Evolutionary conservation across 1,140 invertebrate species (phyloP).

Genomic region (Eulimnadia texana): DNA sequence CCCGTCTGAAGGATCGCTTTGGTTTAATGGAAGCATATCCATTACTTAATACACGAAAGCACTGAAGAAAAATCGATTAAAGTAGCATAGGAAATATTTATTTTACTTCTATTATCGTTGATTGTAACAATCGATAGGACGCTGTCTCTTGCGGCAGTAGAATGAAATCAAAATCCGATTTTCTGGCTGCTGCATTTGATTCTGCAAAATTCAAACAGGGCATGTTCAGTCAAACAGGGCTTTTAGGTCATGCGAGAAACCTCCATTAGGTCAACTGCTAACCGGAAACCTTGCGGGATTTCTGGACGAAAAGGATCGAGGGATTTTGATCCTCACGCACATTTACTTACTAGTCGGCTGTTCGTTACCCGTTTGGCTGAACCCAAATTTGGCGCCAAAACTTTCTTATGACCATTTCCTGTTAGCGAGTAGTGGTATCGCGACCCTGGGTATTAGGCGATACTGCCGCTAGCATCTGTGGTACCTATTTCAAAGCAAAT

Average conservation of each 20-base stretch:
- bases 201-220: background rate
- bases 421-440: slow-evolving; percentile 54
- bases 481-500: slow-evolving; percentile 51
- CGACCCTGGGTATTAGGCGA: slow-evolving; percentile 77
- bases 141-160: background rate
- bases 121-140: background rate
- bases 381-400: slow-evolving; percentile 29
- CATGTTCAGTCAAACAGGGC: slow-evolving; percentile 33
- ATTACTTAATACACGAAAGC: no score
- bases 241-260: slow-evolving; percentile 49
- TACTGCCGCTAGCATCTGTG: slow-evolving; percentile 63
- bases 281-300: slow-evolving; percentile 54
- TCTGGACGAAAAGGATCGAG: slow-evolving; percentile 68
- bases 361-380: slow-evolving; percentile 36
- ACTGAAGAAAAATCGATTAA: no score
- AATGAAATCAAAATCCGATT: slow-evolving; percentile 7
- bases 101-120: background rate
- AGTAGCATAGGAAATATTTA: no score
- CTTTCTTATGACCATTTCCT: slow-evolving; percentile 40
- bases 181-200: slow-evolving; percentile 12
- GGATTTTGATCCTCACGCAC: slow-evolving; percentile 61
- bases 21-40: no score
- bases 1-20: no score
- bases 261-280: slow-evolving; percentile 46
- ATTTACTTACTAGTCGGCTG: slow-evolving; percentile 68